Conservation (phyloP, 2,113 vertebrate species). For the Siniperca knerii region DNA sequence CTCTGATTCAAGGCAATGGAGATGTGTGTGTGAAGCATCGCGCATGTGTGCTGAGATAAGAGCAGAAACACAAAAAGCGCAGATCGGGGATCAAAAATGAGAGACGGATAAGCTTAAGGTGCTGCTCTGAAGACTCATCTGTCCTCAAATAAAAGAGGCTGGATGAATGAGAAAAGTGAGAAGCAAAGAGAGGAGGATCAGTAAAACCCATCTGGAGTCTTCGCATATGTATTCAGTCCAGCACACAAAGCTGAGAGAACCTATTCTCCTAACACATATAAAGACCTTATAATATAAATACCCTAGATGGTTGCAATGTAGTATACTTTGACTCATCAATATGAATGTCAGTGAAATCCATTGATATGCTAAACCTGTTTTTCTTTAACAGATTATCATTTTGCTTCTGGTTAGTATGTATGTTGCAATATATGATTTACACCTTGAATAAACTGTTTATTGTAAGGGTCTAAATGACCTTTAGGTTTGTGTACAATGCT, state of each 20-base stretch:
- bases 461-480: slow-evolving; percentile 4
- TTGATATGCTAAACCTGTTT: neutral
- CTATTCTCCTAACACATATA: neutral
- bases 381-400: neutral
- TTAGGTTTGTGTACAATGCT: neutral
- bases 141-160: slow-evolving; percentile 22
- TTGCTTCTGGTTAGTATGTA: neutral
- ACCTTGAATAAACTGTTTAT: neutral
- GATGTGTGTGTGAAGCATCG: slow-evolving; percentile 1
- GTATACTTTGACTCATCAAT: neutral
- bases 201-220: slow-evolving; percentile 26
- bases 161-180: slow-evolving; percentile 15
- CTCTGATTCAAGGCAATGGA: slow-evolving; percentile 30
- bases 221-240: slow-evolving; percentile 25
- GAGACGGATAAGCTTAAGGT: slow-evolving; percentile 21
- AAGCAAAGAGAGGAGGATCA: slow-evolving; percentile 16
- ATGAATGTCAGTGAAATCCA: slow-evolving; percentile 10
- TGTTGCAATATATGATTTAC: neutral
- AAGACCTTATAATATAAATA: slow-evolving; percentile 24
- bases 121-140: slow-evolving; percentile 25
- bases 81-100: neutral
- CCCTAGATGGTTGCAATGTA: slow-evolving; percentile 8
- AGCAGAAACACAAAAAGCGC: slow-evolving; percentile 26
- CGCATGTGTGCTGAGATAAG: slow-evolving; percentile 33
- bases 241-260: slow-evolving; percentile 8